phyloP scores from a whole-genome alignment of 2,113 vertebrate genomes.

The Macaca nemestrina region DNA sequence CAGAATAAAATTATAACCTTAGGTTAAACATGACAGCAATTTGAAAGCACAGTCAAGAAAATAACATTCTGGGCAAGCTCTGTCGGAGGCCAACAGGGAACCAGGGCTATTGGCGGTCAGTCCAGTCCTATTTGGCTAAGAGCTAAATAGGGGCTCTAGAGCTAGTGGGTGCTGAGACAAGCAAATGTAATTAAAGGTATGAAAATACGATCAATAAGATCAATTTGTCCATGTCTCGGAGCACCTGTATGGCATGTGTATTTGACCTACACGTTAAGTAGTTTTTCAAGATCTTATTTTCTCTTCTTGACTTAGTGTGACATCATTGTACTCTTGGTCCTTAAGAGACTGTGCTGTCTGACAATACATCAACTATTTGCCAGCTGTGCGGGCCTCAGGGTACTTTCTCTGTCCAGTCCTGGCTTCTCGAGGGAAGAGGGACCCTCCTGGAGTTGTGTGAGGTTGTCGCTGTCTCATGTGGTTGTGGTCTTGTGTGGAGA shows the following conservation, averaged over 20 bases:
- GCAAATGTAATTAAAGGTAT: background rate
- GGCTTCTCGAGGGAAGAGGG: background rate
- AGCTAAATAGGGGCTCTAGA: background rate
- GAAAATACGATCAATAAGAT: background rate
- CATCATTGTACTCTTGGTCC: background rate
- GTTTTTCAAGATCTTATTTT: background rate
- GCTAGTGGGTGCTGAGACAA: too few species aligned
- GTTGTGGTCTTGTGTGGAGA: background rate
- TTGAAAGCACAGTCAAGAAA: background rate
- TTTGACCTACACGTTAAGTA: background rate
- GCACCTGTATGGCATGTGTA: background rate
- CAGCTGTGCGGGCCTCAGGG: accelerated
- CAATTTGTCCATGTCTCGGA: accelerated
- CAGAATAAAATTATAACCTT: background rate
- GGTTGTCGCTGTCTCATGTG: background rate
- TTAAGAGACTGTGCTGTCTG: background rate
- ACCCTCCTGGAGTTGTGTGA: background rate
- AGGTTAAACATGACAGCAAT: background rate
- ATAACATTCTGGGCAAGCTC: background rate
- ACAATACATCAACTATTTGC: too few species aligned
- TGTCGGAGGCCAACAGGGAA: background rate
- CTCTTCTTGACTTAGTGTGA: background rate
- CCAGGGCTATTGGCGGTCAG: background rate
- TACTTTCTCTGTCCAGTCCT: background rate
- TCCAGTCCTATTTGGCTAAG: background rate